Evolutionary conservation across 2,113 vertebrate species (phyloP).

Genomic region (Plotosus lineatus): DNA sequence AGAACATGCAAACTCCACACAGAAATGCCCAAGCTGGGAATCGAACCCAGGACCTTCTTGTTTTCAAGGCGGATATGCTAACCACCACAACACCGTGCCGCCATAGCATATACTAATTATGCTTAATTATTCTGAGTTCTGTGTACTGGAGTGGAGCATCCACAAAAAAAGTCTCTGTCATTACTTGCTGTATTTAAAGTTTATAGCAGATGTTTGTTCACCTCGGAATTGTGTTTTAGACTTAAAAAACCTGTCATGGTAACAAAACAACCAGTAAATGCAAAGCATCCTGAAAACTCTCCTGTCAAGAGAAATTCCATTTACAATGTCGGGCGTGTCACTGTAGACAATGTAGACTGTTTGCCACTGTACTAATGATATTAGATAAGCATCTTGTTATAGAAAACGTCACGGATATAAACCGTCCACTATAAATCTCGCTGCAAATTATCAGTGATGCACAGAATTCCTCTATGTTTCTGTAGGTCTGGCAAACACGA

Average conservation of each 20-base stretch:
- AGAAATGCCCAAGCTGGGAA: no score
- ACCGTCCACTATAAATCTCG: neutral
- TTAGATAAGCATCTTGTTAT: neutral
- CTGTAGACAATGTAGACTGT: neutral
- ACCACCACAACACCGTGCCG: no score
- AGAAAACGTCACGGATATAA: neutral
- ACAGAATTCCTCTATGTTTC: slow-evolving; percentile 22
- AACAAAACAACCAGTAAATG: neutral
- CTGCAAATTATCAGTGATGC: neutral
- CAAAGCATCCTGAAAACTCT: neutral
- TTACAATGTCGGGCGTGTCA: neutral
- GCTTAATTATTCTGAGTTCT: neutral
- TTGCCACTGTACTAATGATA: neutral
- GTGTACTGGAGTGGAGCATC: neutral
- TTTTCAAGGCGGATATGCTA: no score
- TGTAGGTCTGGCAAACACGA: slow-evolving; percentile 51
- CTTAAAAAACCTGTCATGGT: neutral
- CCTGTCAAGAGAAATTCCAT: neutral
- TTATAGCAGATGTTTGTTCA: neutral
- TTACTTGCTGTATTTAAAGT: neutral
- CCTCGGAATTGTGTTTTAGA: neutral
- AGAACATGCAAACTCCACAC: no score
- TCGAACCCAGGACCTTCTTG: no score
- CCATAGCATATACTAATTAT: neutral
- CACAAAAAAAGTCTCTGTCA: neutral